Base-by-base conservation (phyloP, 2,797 vertebrate species). In the Tenualosa thibaudeaui region DNA sequence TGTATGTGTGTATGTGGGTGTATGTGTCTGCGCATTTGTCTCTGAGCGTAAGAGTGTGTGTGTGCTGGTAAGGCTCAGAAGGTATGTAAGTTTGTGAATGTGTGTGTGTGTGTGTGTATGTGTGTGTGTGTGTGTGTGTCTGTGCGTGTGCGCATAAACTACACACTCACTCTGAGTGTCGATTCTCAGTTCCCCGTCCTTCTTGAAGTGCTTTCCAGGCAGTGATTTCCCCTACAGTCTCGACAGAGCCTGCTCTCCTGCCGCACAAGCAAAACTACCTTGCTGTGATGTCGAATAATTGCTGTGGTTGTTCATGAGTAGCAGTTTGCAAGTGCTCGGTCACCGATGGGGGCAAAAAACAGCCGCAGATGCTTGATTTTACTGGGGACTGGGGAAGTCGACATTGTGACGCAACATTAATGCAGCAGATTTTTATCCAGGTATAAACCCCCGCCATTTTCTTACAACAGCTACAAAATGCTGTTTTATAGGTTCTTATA, bases 321-420 rank as follows among this genome's bases (percentile, higher is more conserved):
- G 83, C 81, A 85, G 65, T 81, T 81, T 62, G 24, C 53, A 82
- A 68, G 81, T 85, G 83, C 85, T 84, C 87, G 87, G 53, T 89
- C 89, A 84, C 81, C 5, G 5, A 75, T 46, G 68, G 13, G 31
- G 13, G 83, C 37, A 85, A 19, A 75, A 89, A 83, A 85, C 31
- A 31, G 26, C 85, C 84, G 81, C 84, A 87, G 81, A 54, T 3
- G 15, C 68, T 40, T 5, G 13, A 19, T 43, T 75, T 13, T 75
- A 31, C 31, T 31, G 31, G 31, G 40, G 68, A 31, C 31, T 31
- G 31, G 31, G 40, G 68, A 75, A 31, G 65, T 71, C 31, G 12
- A 26, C 31, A 71, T 40, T 4, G 12, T 5, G 26, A 37, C 26
- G 12, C 12, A 26, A 40, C 31, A 40, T 71, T 71, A 40, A 7